These are phyloP conservation scores for Galagoides demidoff DNA, from an alignment of 2,797 vertebrate species.

Conservation along the genomic window DNA sequence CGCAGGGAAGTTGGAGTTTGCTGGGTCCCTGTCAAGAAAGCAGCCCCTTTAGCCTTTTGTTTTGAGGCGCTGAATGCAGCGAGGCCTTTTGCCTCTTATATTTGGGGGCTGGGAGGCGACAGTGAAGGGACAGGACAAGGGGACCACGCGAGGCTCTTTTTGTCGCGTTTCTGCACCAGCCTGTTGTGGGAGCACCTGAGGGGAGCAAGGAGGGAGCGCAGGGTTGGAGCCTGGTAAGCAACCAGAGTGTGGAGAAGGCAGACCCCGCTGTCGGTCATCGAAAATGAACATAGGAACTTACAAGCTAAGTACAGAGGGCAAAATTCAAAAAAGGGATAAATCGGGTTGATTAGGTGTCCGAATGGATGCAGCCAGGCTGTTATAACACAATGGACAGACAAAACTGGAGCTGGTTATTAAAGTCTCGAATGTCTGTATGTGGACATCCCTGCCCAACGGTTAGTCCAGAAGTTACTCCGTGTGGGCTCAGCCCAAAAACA, in stretches of 20 bases:
- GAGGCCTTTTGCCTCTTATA: background rate
- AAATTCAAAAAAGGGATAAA: background rate
- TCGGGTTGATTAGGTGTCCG: background rate
- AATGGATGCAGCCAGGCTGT: background rate
- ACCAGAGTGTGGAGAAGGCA: background rate
- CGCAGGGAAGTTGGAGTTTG: background rate
- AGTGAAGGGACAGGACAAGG: background rate
- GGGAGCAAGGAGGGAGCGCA: too few relatives aligned
- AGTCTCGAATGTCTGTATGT: background rate
- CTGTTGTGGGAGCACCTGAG: accelerated
- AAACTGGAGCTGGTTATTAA: background rate
- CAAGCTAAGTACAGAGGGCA: background rate
- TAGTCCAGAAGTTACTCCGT: background rate
- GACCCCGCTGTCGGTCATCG: too few relatives aligned
- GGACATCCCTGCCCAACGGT: background rate
- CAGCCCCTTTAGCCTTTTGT: background rate
- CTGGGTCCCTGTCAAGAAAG: background rate
- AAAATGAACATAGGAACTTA: conserved; percentile 1
- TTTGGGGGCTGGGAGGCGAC: background rate
- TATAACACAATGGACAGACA: background rate
- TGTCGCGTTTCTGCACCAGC: background rate
- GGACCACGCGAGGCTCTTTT: background rate
- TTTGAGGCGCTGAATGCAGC: background rate
- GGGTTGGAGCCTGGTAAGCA: background rate
- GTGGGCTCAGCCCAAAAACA: background rate